Percentiles rank a stretch among this genome's conserved stretches.
phyloP scores from a whole-genome alignment of 1,140 invertebrate species.

The Phortica variegata region DNA sequence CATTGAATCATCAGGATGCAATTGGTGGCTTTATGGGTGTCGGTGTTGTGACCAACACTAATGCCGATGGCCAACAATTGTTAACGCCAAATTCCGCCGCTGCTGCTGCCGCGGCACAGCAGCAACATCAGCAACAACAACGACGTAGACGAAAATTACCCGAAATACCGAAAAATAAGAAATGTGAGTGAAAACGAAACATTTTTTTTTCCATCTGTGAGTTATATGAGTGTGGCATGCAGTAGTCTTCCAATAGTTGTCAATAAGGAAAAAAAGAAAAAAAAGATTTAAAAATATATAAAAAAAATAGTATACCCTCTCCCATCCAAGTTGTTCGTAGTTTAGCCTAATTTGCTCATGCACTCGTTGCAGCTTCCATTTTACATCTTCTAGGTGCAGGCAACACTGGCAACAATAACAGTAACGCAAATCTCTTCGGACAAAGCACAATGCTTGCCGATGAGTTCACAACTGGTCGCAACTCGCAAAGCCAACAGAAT shows the following conservation, averaged over 20 bases:
- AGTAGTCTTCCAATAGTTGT: no score
- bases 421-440: no score
- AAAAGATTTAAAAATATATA: no score
- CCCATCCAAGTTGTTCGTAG: slow-evolving; percentile 23
- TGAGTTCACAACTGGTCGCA: no score
- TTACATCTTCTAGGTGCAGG: slow-evolving; percentile 51
- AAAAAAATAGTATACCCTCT: no score
- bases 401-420: slow-evolving; percentile 44
- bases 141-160: slow-evolving; percentile 76
- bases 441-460: slow-evolving; percentile 74
- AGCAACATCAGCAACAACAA: slow-evolving; percentile 50
- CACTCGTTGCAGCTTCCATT: slow-evolving; percentile 56
- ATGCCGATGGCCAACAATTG: slow-evolving; percentile 22
- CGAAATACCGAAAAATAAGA: slow-evolving; percentile 84
- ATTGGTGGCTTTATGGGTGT: slow-evolving; percentile 48
- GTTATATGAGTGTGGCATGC: no score
- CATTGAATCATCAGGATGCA: slow-evolving; percentile 49
- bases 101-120: slow-evolving; percentile 16
- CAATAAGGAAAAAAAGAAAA: no score
- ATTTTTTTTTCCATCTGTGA: no score
- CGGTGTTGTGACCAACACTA: slow-evolving; percentile 28
- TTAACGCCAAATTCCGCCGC: slow-evolving; percentile 34
- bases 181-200: slow-evolving; percentile 69
- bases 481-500: background rate
- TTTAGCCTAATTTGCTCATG: slow-evolving; percentile 35